Evolutionary conservation across 2,888 invertebrate genomes (phyloP), one percentile per base, ranked within the genome.

Genomic region (Caenorhabditis sp.): DNA sequence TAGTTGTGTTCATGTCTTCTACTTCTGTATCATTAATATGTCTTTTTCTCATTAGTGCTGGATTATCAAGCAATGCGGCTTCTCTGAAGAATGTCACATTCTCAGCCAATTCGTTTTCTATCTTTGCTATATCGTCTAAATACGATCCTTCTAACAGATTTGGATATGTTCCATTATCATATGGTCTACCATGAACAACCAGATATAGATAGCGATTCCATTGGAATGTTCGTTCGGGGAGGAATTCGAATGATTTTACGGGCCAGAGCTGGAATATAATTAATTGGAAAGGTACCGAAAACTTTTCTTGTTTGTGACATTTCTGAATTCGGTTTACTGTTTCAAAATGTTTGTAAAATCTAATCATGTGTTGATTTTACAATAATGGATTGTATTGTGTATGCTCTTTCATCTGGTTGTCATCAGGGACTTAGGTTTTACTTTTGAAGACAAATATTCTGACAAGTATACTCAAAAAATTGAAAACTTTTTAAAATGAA

Each of bases 1-100:
- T 67, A 2, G 75, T 79, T 2, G 60, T 67, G 36, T 75, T 77
- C 57, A 60, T 54, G 3, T 3, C 7, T 14, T 56, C 25, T 17
- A 17, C 26, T 10, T 56, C 56, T 1, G 63, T 67, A 36, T 56
- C 63, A 71, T 79, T 63, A 63, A 67, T 63, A 59, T 68, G 65
- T n/a, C 73, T 49, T 27, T 73, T 68, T n/a, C 68, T 58, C 68
- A 73, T 68, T 56, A 73, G 17, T 14, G 67, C 67, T 25, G 72
- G 64, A 50, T 67, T 72, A 26, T 67, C 67, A 20, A 57, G 64
- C n/a, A 73, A 27, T 7, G 73, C 73, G 17, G 27, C 73, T 38
- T 62, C 73, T 17, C 68, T 53, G 91, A 88, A 93, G 95, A 1
- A 77, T 8, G 77, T 68, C 0, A 87, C 81, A 63, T 84, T 83